These are phyloP conservation scores for Latrodectus geometricus DNA, from an alignment of 1,140 invertebrate species.

Conservation along the genomic window DNA sequence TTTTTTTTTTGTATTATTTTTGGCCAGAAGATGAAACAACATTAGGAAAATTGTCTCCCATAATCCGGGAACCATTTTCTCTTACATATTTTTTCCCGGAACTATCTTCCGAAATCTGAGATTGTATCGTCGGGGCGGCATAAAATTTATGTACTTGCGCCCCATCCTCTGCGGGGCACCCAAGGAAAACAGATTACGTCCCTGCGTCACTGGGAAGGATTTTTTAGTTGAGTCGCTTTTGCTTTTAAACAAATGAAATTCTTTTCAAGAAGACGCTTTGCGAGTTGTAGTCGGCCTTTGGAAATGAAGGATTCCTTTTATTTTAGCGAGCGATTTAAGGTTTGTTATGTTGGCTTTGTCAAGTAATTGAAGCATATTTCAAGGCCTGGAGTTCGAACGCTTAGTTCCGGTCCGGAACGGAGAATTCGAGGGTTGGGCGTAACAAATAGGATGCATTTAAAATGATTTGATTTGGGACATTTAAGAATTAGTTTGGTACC, in stretches of 20 bases:
- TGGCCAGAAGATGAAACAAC: not conserved
- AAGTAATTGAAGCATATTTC: not conserved
- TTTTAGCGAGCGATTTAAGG: not conserved
- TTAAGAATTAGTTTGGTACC: no score
- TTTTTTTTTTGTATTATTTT: not conserved
- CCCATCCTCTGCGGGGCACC: not conserved
- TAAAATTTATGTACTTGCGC: not conserved
- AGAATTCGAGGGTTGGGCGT: no score
- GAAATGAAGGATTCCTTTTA: not conserved
- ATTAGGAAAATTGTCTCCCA: slow-evolving; percentile 1
- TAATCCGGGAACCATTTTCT: not conserved
- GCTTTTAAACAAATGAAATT: slow-evolving; percentile 1
- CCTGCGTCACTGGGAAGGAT: not conserved
- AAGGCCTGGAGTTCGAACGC: not conserved
- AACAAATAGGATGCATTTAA: no score
- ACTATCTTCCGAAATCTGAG: not conserved
- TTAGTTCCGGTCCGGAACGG: no score
- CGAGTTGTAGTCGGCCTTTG: not conserved
- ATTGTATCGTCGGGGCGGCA: not conserved
- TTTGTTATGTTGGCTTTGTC: not conserved
- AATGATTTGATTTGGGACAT: no score
- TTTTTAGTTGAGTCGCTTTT: not conserved
- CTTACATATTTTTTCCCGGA: not conserved
- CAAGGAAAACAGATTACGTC: not conserved
- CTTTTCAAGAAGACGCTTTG: not conserved